Evolutionary conservation across 2,797 vertebrate genomes (phyloP), one percentile per base, ranked within the genome.

Genomic region (Oreortyx pictus): DNA sequence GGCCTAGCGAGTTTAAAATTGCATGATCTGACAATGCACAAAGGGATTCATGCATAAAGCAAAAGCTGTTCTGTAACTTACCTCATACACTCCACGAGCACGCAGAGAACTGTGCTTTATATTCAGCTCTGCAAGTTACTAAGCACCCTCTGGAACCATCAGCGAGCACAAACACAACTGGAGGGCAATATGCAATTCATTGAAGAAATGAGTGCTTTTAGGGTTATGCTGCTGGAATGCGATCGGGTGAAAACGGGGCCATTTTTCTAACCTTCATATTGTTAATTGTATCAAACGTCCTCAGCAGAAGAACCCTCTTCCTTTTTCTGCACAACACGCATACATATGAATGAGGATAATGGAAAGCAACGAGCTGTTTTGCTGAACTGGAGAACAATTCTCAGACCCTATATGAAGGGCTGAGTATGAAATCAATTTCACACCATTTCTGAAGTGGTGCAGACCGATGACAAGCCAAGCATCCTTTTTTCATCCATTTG

Each of bases 331-430:
- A 59, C 43, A 54, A 74, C 47, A 84, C 9, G 25, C 31, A 56
- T 46, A 82, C 94, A 73, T 52, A 67, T 23, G 44, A 95, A 68
- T 11, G 44, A 83, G 20, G 19, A 68, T 9, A 76, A 66, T 17
- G 41, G 80, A 89, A 92, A 94, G 79, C 70, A 76, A 66, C 54
- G 64, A 33, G 10, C 27, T 71, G 17, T 70, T 92, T 44, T 82
- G 60, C 57, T 86, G 61, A 90, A n/a, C 0, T 35, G 43, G 22
- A 81, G 46, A 74, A 70, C 24, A 81, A 71, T 43, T 92, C 66
- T 57, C 50, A 79, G 79, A 37, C 25, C 5, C 7, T 29, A 57
- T 12, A 37, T 1, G 14, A 24, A 79, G 60, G 31, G 52, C 23
- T 84, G 56, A 89, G 74, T 31, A 50, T 37, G 29, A 88, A 88